Evolutionary conservation across 1,140 invertebrate genomes (phyloP).

Genomic region (Cydia pomonella): DNA sequence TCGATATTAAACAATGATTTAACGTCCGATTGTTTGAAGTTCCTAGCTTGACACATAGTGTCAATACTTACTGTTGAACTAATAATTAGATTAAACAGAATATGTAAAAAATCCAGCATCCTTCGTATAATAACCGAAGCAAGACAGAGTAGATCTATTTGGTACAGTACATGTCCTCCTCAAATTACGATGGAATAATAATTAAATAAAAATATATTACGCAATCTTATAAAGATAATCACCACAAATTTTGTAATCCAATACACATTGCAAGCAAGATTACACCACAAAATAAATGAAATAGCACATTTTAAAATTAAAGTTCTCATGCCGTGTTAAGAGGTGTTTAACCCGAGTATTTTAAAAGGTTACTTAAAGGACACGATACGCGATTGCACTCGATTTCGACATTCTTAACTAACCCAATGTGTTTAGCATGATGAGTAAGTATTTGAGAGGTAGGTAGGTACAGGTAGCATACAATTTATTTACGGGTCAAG

Average conservation of each 20-base stretch:
- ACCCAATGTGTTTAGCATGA: not conserved
- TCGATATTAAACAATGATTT: slow-evolving; percentile 57
- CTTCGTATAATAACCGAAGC: too few species aligned
- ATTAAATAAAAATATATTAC: not conserved
- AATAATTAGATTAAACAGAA: not conserved
- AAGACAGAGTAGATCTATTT: too few species aligned
- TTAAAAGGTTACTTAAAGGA: slow-evolving; percentile 29
- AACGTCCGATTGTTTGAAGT: slow-evolving; percentile 41
- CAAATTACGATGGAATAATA: too few species aligned
- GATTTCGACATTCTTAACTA: not conserved
- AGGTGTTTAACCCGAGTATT: slow-evolving; percentile 29
- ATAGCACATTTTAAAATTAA: slow-evolving; percentile 10
- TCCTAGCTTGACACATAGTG: not conserved
- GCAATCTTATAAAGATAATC: not conserved
- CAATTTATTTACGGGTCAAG: too few species aligned
- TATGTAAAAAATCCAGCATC: too few species aligned
- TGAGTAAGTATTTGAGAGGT: not conserved
- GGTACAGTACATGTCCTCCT: too few species aligned
- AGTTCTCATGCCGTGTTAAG: slow-evolving; percentile 24
- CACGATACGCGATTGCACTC: slow-evolving; percentile 10
- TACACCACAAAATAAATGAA: slow-evolving; percentile 6
- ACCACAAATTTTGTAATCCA: not conserved
- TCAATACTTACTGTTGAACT: not conserved
- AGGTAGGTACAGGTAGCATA: not conserved
- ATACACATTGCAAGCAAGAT: slow-evolving; percentile 1